These are phyloP conservation scores for Rosalia funebris DNA, from an alignment of 2,888 invertebrate genomes.

Conservation along the genomic window DNA sequence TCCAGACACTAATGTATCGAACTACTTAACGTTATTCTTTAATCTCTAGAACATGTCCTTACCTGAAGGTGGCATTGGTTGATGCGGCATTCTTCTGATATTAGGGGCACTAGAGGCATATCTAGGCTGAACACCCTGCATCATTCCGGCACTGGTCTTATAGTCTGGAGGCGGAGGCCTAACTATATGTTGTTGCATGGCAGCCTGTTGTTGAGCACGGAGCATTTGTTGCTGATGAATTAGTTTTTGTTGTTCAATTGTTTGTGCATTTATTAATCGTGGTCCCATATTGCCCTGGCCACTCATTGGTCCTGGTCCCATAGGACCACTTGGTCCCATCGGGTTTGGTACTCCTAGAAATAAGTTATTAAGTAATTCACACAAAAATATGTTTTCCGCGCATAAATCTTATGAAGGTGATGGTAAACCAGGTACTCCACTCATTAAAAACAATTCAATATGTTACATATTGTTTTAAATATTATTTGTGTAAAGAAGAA, in stretches of 20 bases:
- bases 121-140: slow-evolving; percentile 59
- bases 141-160: slow-evolving; percentile 73
- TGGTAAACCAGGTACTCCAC: no score
- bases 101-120: slow-evolving; percentile 65
- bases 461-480: no score
- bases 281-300: slow-evolving; percentile 52
- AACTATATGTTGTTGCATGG: slow-evolving; percentile 62
- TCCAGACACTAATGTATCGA: no score
- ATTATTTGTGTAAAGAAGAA: no score
- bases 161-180: slow-evolving; percentile 88
- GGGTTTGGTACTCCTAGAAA: slow-evolving; percentile 37
- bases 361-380: neutral
- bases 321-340: slow-evolving; percentile 49
- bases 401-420: no score
- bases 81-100: slow-evolving; percentile 75
- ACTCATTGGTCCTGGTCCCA: slow-evolving; percentile 42
- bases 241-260: slow-evolving; percentile 58
- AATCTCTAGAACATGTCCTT: no score
- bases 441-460: no score
- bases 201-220: slow-evolving; percentile 69
- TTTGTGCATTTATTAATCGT: slow-evolving; percentile 28
- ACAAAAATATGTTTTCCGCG: no score
- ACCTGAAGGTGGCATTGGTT: slow-evolving; percentile 78
- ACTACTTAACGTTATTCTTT: no score
- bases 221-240: slow-evolving; percentile 68